Percentiles rank a stretch among this genome's conserved stretches.
Conservation (phyloP, 1,140 invertebrate genomes). For the Drosophila tristis region DNA sequence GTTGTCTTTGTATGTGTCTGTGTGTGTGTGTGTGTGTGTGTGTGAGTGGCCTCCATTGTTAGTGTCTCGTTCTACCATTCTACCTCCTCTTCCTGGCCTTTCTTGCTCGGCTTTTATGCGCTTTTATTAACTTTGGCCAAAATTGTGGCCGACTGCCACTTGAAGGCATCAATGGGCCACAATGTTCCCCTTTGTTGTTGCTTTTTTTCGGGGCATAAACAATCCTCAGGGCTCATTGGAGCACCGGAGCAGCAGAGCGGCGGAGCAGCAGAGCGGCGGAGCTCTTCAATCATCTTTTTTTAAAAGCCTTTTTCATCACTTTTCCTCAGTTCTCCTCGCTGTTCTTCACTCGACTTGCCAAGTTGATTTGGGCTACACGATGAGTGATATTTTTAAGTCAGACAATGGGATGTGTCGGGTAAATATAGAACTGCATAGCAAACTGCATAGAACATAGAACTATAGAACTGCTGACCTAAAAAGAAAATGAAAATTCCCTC, state of each 20-base stretch:
- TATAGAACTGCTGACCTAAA: slow-evolving; percentile 52
- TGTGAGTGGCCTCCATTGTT: slow-evolving; percentile 59
- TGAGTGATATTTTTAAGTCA: slow-evolving; percentile 60
- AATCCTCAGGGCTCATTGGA: slow-evolving; percentile 39
- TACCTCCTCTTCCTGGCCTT: not conserved
- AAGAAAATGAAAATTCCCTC: slow-evolving; percentile 24
- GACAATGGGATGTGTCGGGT: slow-evolving; percentile 14
- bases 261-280: not conserved
- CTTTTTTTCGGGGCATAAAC: slow-evolving; percentile 53
- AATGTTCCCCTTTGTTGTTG: not conserved
- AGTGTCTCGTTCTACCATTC: slow-evolving; percentile 35
- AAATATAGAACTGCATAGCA: slow-evolving; percentile 47
- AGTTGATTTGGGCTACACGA: slow-evolving; percentile 65
- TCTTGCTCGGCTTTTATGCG: slow-evolving; percentile 55
- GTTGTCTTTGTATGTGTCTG: slow-evolving; percentile 44
- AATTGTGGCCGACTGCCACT: slow-evolving; percentile 66
- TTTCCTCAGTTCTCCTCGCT: not conserved
- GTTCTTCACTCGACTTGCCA: not conserved
- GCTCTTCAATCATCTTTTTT: slow-evolving; percentile 75
- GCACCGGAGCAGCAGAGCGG: not conserved
- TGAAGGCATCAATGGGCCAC: slow-evolving; percentile 64
- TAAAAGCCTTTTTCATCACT: slow-evolving; percentile 27
- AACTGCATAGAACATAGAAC: not conserved
- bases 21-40: no score
- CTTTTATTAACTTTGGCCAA: slow-evolving; percentile 81